Evolutionary conservation across 2,113 vertebrate species (phyloP), one percentile per base, ranked within the genome.

Genomic region (Embiotoca jacksoni): DNA sequence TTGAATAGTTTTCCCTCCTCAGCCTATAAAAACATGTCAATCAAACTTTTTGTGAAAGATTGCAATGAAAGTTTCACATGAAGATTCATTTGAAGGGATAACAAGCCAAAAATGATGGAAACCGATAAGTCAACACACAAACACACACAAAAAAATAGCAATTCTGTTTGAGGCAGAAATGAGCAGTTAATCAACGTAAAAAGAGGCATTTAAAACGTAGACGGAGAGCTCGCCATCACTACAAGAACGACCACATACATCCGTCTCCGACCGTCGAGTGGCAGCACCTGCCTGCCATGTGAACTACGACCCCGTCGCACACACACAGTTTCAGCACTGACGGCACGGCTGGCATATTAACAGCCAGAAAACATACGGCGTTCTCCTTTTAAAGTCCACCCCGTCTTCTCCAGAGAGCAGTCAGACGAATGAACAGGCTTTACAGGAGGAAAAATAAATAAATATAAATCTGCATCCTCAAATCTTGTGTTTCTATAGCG

Each of bases 151-250:
- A 41, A 41, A 44, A 44, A 7, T 0, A 44, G 41, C 4, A 23
- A 23, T 23, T 23, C 23, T 2, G 10, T 44, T 44, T 13, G 41
- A 44, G 4, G 9, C 10, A 44, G 23, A 44, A 44, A 44, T 44
- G 9, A 83, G 74, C 72, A 59, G 71, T 90, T 71, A 56, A 75
- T 89, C 91, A 88, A 13, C 31, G 3, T 54, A 58, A 37, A 46
- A 75, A 76, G 75, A 84, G 61, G 75, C 83, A 72, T 88, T 80
- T 63, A 75, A 75, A 84, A 86, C 86, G 74, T 84, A 23, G 23
- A 23, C 23, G 61, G 59, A 86, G 84, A 5, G 44, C 50, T 79
- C 83, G 80, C 50, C 60, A 54, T 65, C 70, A 36, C 77, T 55
- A 6, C 56, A 54, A 66, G 44, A 76, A n/a, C 7, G 37, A 56